These are phyloP conservation scores for Eupsittula cactorum DNA, from an alignment of 2,113 vertebrate genomes.

Conservation along the genomic window DNA sequence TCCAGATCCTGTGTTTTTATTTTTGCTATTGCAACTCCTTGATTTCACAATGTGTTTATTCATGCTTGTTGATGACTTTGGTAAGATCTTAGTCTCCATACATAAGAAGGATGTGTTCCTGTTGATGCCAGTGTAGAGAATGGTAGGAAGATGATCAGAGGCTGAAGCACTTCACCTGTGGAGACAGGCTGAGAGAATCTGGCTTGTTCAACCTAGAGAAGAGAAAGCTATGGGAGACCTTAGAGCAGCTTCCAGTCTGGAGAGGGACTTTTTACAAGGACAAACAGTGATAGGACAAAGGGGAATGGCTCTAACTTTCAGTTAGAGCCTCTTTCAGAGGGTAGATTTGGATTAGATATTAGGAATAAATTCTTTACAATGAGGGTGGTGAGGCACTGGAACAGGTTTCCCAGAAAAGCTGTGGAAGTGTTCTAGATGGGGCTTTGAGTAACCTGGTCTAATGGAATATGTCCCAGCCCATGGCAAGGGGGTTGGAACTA, in stretches of 20 bases:
- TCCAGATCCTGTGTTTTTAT: not conserved
- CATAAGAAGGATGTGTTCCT: not conserved
- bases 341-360: not conserved
- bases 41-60: not conserved
- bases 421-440: not conserved
- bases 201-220: not conserved
- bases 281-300: not conserved
- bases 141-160: not conserved
- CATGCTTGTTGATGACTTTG: not conserved
- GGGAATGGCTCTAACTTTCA: not conserved
- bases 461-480: not conserved
- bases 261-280: not conserved
- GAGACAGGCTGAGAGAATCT: not conserved
- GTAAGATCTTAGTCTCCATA: not conserved
- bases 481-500: not conserved
- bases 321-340: too few relatives aligned
- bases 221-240: not conserved
- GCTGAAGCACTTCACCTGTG: not conserved
- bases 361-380: not conserved
- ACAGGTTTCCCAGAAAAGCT: not conserved
- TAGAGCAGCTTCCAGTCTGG: not conserved
- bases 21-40: not conserved
- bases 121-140: not conserved
- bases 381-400: not conserved
- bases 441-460: not conserved